Percentiles rank a stretch among this genome's conserved stretches.
phyloP scores from a whole-genome alignment of 1,140 invertebrate genomes.

The Drosophila mauritiana region DNA sequence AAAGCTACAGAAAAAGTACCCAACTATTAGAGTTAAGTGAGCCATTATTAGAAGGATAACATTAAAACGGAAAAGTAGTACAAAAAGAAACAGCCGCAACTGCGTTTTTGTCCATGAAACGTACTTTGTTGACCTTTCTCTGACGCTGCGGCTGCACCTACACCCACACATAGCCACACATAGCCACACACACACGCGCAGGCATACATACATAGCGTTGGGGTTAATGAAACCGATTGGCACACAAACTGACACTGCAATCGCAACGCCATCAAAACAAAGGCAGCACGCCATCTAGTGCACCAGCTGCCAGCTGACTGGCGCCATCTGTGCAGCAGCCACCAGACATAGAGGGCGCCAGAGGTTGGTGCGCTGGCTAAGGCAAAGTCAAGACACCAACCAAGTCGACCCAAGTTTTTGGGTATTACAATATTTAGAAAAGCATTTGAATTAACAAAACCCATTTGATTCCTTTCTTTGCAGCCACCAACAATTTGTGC shows the following conservation, averaged over 20 bases:
- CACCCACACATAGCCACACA: neutral
- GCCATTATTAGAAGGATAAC: slow-evolving; percentile 10
- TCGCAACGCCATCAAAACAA: slow-evolving; percentile 21
- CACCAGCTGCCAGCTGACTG: neutral
- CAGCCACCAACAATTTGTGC: slow-evolving; percentile 55
- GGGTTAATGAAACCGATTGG: slow-evolving; percentile 85
- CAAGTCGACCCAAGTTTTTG: neutral
- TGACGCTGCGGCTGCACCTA: slow-evolving; percentile 31
- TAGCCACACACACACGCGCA: neutral
- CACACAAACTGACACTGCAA: slow-evolving; percentile 72
- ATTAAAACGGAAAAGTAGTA: neutral
- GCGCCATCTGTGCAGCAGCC: neutral
- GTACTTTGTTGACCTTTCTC: slow-evolving; percentile 74
- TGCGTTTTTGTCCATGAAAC: slow-evolving; percentile 54
- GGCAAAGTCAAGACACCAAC: neutral
- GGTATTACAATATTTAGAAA: no score
- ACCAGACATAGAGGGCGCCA: slow-evolving; percentile 8
- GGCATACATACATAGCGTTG: slow-evolving; percentile 27
- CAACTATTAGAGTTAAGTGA: neutral
- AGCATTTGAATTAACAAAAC: neutral
- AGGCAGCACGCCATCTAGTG: slow-evolving; percentile 1
- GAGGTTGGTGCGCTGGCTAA: neutral
- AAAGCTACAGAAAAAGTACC: neutral
- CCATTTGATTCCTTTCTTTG: slow-evolving; percentile 1
- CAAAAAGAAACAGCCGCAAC: slow-evolving; percentile 1